These are phyloP conservation scores for Sarcophilus harrisii DNA, from an alignment of 2,797 vertebrate species.

Conservation along the genomic window DNA sequence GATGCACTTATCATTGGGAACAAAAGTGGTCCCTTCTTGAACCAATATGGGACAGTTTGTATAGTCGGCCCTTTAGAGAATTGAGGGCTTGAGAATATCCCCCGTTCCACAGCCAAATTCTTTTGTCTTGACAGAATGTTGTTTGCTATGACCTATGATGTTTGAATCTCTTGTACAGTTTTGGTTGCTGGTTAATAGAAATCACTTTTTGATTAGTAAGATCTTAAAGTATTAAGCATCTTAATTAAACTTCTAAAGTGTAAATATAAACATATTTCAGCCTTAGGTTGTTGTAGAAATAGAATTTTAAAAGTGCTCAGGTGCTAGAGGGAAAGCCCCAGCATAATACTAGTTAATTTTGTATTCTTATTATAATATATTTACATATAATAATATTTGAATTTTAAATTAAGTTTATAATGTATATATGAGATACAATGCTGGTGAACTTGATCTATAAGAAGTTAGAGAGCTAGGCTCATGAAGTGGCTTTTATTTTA, in stretches of 20 bases:
- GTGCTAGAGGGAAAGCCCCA: neutral
- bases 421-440: neutral
- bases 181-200: neutral
- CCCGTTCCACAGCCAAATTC: neutral
- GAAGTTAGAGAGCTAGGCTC: neutral
- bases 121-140: neutral
- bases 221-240: neutral
- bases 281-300: neutral
- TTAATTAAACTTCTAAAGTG: neutral
- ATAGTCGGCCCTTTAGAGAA: neutral
- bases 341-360: neutral
- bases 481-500: neutral
- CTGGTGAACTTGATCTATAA: neutral
- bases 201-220: neutral
- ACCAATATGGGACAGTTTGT: neutral
- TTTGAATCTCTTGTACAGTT: neutral
- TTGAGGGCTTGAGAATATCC: neutral
- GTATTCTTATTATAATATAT: neutral
- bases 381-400: no score
- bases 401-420: neutral
- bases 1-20: fast-evolving
- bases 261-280: neutral
- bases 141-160: neutral
- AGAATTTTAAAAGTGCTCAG: neutral
- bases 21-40: neutral